Conservation (phyloP, 1,140 invertebrate genomes). For the Drosophila eugracilis region DNA sequence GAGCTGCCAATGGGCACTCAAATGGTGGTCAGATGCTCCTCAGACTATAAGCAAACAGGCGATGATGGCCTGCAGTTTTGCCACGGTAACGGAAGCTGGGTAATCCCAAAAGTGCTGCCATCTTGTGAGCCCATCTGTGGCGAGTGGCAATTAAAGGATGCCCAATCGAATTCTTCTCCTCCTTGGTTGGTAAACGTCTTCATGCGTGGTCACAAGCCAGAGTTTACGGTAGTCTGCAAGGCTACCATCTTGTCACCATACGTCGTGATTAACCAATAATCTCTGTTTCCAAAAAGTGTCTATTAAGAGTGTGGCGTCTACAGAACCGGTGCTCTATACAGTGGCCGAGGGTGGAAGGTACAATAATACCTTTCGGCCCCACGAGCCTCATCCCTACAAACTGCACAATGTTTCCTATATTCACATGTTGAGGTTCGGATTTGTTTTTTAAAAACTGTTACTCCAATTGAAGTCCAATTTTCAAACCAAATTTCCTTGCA, state of each 20-base stretch:
- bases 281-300: not conserved
- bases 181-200: slow-evolving; percentile 60
- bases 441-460: no score
- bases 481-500: not conserved
- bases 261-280: slow-evolving; percentile 23
- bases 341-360: not conserved
- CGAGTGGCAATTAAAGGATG: not conserved
- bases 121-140: slow-evolving; percentile 31
- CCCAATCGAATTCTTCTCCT: not conserved
- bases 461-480: no score
- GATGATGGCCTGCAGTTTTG: slow-evolving; percentile 10
- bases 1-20: not conserved
- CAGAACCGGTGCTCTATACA: slow-evolving; percentile 7
- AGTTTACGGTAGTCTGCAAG: slow-evolving; percentile 76
- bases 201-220: not conserved
- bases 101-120: not conserved
- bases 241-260: slow-evolving; percentile 71
- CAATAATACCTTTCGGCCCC: not conserved
- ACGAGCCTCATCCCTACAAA: slow-evolving; percentile 14
- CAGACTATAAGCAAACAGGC: slow-evolving; percentile 1
- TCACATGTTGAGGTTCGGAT: not conserved
- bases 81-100: slow-evolving; percentile 11
- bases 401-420: slow-evolving; percentile 20
- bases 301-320: not conserved
- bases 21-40: slow-evolving; percentile 33